phyloP scores from a whole-genome alignment of 2,797 vertebrate species.

The Diplodus puntazzo region DNA sequence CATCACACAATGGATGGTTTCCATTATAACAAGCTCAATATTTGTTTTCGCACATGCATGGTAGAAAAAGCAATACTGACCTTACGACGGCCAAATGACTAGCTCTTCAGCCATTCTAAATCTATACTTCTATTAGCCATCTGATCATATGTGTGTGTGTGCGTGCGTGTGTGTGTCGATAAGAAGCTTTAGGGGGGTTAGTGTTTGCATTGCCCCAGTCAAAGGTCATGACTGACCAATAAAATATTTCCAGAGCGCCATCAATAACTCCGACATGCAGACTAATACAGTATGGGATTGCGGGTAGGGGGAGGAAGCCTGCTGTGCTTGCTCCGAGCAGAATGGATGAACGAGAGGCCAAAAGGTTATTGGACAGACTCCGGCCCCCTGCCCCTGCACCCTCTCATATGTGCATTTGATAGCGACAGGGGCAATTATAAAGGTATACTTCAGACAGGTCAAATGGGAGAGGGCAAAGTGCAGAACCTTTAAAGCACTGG shows the following conservation, averaged over 20 bases:
- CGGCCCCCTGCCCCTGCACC: conserved; percentile 68
- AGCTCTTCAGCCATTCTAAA: conserved; percentile 54
- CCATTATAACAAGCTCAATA: conserved; percentile 28
- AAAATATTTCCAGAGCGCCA: conserved; percentile 84
- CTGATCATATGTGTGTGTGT: conserved; percentile 63
- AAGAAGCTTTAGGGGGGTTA: conserved; percentile 78
- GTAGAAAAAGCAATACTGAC: conserved; percentile 59
- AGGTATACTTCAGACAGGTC: conserved; percentile 88
- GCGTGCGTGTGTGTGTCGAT: conserved; percentile 67
- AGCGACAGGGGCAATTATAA: conserved; percentile 85
- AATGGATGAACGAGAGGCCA: conserved; percentile 83
- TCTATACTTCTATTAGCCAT: conserved; percentile 79
- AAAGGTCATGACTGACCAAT: conserved; percentile 86
- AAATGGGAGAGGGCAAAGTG: conserved; percentile 87
- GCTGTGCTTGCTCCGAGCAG: conserved; percentile 69
- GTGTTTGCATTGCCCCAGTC: conserved; percentile 82
- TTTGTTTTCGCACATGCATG: conserved; percentile 33
- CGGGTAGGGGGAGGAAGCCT: conserved; percentile 63
- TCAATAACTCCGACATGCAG: conserved; percentile 87
- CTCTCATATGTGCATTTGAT: conserved; percentile 86
- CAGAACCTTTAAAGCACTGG: conserved; percentile 85
- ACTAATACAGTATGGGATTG: conserved; percentile 86
- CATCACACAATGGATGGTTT: conserved; percentile 18
- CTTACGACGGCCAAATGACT: conserved; percentile 61
- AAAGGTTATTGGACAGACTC: conserved; percentile 85